These are phyloP conservation scores for Lasioglossum zephyrum DNA, from an alignment of 2,888 invertebrate genomes.

Conservation along the genomic window DNA sequence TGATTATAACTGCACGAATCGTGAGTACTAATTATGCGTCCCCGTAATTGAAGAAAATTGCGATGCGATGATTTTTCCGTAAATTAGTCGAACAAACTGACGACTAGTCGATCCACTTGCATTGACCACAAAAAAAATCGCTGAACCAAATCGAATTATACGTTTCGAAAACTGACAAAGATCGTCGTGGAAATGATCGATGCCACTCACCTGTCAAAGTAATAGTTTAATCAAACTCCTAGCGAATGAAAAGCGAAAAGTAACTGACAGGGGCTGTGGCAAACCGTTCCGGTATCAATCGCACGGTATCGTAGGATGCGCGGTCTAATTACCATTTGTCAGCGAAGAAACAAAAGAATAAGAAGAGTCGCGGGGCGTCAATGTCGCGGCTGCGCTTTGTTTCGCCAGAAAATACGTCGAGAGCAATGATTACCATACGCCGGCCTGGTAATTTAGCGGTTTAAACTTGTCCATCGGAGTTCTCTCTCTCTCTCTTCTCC, in stretches of 20 bases:
- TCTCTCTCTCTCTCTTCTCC: conserved; percentile 8
- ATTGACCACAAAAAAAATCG: neutral
- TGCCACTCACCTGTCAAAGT: neutral
- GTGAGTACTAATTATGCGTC: neutral
- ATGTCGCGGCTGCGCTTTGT: conserved; percentile 20
- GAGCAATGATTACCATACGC: conserved; percentile 50
- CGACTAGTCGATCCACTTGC: neutral
- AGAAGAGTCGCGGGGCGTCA: neutral
- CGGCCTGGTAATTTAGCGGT: conserved; percentile 27
- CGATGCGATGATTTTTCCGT: too few species aligned
- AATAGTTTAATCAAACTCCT: conserved; percentile 18
- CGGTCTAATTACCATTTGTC: conserved; percentile 52
- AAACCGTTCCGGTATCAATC: conserved; percentile 31
- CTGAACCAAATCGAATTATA: neutral
- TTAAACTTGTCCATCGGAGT: conserved; percentile 33
- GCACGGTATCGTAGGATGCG: conserved; percentile 12
- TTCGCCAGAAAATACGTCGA: conserved; percentile 35
- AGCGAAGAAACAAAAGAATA: conserved; percentile 44
- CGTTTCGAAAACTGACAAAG: neutral
- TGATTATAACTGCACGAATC: neutral
- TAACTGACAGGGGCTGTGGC: conserved; percentile 1
- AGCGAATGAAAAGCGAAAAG: conserved; percentile 21
- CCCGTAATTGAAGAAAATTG: neutral
- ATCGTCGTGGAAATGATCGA: neutral
- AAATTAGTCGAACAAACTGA: neutral